A percentile compares a stretch with the other conserved stretches of the same genome.
These are phyloP conservation scores for Ptychodera flava DNA, from an alignment of 35 echinoderm and acorn worm genomes.

Conservation along the genomic window DNA sequence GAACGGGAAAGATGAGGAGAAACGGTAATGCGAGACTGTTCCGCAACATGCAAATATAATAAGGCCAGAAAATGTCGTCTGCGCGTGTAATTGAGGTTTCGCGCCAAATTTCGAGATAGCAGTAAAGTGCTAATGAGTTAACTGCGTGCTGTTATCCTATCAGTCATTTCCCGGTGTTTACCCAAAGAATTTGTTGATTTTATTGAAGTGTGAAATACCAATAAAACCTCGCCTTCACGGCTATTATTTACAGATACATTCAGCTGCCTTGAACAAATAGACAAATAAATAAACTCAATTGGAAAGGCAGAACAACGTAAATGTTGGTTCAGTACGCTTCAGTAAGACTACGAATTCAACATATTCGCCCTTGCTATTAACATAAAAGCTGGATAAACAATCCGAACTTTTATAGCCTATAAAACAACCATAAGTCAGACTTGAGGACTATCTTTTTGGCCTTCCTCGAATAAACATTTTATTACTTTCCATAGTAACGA, in stretches of 20 bases:
- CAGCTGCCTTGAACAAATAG: neutral
- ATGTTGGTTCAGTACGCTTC: too few relatives aligned
- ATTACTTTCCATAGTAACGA: too few relatives aligned
- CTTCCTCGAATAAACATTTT: too few relatives aligned
- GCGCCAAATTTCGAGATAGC: neutral
- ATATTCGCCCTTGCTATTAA: too few relatives aligned
- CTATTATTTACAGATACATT: neutral
- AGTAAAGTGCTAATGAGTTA: neutral
- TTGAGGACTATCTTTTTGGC: too few relatives aligned
- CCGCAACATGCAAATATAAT: neutral
- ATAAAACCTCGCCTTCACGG: neutral
- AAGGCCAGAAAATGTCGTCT: neutral
- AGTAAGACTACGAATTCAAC: too few relatives aligned
- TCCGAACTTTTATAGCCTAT: too few relatives aligned
- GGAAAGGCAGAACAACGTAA: too few relatives aligned
- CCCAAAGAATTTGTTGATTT: neutral
- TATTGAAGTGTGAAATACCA: neutral
- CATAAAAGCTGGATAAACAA: too few relatives aligned
- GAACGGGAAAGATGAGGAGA: neutral
- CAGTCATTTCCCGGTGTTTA: neutral
- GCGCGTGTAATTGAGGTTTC: neutral
- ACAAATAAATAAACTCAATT: neutral
- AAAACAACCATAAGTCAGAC: too few relatives aligned
- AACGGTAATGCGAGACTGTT: neutral
- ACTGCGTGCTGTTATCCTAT: neutral